Evolutionary conservation across 1,140 invertebrate genomes (phyloP), one percentile per base, ranked within the genome.

Genomic region (Drosophila ercepeae): DNA sequence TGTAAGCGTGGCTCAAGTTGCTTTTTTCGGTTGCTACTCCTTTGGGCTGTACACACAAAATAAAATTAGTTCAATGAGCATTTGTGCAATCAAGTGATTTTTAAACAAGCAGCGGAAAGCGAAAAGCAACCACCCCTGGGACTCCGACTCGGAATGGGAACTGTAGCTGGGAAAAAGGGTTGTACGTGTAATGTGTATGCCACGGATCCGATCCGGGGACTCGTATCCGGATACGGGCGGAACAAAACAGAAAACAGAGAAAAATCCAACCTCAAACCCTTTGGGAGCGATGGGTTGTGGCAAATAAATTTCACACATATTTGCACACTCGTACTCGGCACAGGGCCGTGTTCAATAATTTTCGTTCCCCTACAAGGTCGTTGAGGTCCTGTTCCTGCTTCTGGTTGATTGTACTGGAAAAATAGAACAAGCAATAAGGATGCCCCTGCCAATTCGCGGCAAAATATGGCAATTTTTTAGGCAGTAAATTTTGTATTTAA

Each of bases 221-320:
- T 2, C 32, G 32, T 9, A 27, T 27, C 1, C 29, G 29, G 29
- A 32, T 32, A n/a, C 9, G 25, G 21, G 3, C 21, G 5, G 21
- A 5, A 5, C n/a, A n/a, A n/a, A n/a, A n/a, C n/a, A n/a, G n/a
- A n/a, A n/a, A 7, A 7, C 1, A 6, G 5, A 27, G 5, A 32
- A 11, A 39, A 39, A 39, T 14, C 36, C 36, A 39, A 14, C 36
- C 36, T 39, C 27, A 59, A 50, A 32, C 34, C 61, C 59, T 49
- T 53, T 18, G 78, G 39, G 57, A 48, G 23, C 21, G 49, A 29
- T 16, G 29, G 44, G 48, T 42, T 89, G 81, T 65, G 81, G 82
- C 81, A 86, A 88, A 86, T 86, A 88, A 86, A 86, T 86, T 86
- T 86, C 69, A 86, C 81, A 88, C 81, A 88, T 86, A 88, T 88